Evolutionary conservation across 2,113 vertebrate genomes (phyloP).

Genomic region (Gymnorhina tibicen): DNA sequence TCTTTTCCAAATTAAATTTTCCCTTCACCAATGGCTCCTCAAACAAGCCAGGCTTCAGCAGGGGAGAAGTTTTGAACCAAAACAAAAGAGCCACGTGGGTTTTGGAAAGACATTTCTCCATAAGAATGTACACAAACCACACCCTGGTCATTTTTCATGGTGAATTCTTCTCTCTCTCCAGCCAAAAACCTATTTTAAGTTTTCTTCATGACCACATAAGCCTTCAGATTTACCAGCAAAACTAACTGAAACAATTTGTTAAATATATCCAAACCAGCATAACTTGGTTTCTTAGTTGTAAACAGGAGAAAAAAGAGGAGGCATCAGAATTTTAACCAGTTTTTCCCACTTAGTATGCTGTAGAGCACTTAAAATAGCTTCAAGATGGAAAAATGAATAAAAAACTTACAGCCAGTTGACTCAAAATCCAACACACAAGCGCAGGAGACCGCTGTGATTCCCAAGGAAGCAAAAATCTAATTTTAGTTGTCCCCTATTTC

Average conservation of each 20-base stretch:
- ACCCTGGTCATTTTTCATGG: neutral
- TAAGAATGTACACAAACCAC: rapidly evolving
- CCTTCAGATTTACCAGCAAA: neutral
- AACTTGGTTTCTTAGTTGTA: rapidly evolving
- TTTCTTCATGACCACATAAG: neutral
- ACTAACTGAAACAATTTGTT: neutral
- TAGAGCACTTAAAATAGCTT: neutral
- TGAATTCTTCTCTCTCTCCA: neutral
- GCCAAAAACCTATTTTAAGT: neutral
- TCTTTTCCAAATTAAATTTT: neutral
- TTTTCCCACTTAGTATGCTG: neutral
- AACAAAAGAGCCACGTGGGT: neutral
- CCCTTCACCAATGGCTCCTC: neutral
- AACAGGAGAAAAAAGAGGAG: neutral
- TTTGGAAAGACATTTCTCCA: neutral
- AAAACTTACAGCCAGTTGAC: neutral
- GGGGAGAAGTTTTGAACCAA: neutral
- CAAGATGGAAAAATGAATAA: neutral
- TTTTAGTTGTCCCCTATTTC: rapidly evolving
- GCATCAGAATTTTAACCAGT: neutral
- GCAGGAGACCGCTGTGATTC: neutral
- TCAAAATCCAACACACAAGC: neutral
- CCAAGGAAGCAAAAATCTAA: neutral
- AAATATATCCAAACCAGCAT: rapidly evolving
- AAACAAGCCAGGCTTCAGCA: neutral